Percentiles rank a stretch among this genome's conserved stretches.
These are phyloP conservation scores for Orussus abietinus DNA, from an alignment of 1,140 invertebrate genomes.

Conservation along the genomic window DNA sequence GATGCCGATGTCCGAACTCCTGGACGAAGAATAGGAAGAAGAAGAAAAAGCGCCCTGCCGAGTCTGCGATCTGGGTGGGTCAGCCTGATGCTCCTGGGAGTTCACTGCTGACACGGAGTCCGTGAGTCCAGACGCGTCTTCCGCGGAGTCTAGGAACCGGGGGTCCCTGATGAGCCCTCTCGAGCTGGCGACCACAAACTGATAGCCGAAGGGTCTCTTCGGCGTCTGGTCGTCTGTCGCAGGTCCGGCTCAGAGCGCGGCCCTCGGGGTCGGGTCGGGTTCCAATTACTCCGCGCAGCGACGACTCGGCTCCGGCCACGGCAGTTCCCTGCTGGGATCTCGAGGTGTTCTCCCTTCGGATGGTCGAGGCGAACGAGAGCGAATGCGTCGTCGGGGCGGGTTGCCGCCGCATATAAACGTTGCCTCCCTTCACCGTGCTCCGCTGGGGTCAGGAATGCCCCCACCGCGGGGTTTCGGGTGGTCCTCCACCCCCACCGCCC, in stretches of 20 bases:
- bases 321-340: too few species aligned
- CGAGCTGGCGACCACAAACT: conserved; percentile 53
- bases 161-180: too few species aligned
- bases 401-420: conserved; percentile 52
- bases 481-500: conserved; percentile 26
- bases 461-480: conserved; percentile 38
- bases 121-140: conserved; percentile 42
- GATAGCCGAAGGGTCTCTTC: too few species aligned
- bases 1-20: too few species aligned
- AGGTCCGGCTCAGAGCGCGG: neutral
- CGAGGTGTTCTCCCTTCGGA: too few species aligned
- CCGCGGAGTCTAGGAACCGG: conserved; percentile 53
- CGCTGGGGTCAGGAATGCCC: conserved; percentile 52
- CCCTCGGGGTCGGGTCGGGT: too few species aligned
- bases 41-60: too few species aligned
- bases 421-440: conserved; percentile 51
- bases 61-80: conserved; percentile 10
- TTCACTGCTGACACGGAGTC: conserved; percentile 40
- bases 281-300: conserved; percentile 9
- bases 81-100: conserved; percentile 17
- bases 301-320: too few species aligned
- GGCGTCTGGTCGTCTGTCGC: conserved; percentile 52
- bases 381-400: conserved; percentile 52
- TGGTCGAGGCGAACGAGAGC: conserved; percentile 52
- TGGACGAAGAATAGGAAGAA: too few species aligned